Evolutionary conservation across 2,888 invertebrate genomes (phyloP).

Genomic region (Mythimna pallens): DNA sequence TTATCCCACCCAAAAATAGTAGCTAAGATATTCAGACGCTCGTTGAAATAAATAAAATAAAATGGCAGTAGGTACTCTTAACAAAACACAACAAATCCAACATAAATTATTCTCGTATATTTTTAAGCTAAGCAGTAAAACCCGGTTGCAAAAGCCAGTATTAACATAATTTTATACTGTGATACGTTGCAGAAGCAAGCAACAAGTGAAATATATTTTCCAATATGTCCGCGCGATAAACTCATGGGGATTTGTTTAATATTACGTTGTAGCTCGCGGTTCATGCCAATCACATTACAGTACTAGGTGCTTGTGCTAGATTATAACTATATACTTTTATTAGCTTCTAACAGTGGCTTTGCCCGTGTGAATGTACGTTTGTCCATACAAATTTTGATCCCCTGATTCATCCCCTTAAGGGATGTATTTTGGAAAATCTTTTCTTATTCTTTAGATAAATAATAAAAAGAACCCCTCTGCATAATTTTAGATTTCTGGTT

Average conservation of each 20-base stretch:
- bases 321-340: neutral
- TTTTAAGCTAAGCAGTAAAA: conserved; percentile 37
- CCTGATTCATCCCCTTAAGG: too few species aligned
- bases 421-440: too few species aligned
- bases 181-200: conserved; percentile 31
- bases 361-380: too few species aligned
- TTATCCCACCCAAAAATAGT: too few species aligned
- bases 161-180: conserved; percentile 59
- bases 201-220: conserved; percentile 61
- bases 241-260: conserved; percentile 56
- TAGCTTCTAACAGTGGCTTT: too few species aligned
- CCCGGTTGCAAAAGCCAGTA: conserved; percentile 23
- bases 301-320: conserved; percentile 1
- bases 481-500: too few species aligned
- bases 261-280: conserved; percentile 26
- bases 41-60: neutral
- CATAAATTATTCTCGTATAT: conserved; percentile 33
- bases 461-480: too few species aligned
- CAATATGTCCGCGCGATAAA: conserved; percentile 53
- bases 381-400: too few species aligned
- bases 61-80: neutral
- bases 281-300: conserved; percentile 42
- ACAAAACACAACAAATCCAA: conserved; percentile 8
- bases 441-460: too few species aligned
- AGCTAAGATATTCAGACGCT: too few species aligned